Conservation (phyloP, 2,113 vertebrate genomes). For the Bos indicus region DNA sequence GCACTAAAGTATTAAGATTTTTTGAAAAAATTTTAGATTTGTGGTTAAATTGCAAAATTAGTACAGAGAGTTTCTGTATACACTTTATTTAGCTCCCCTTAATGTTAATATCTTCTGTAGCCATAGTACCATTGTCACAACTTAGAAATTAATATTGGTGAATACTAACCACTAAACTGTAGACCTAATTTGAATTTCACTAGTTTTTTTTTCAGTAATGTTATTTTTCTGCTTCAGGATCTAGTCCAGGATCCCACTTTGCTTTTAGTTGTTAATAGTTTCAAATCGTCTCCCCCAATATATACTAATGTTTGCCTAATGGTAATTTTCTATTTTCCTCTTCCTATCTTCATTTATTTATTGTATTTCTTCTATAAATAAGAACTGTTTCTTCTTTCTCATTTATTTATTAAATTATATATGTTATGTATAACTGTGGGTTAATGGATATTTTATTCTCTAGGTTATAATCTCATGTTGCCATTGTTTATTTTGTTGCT, state of each 20-base stretch:
- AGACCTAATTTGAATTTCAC: background rate
- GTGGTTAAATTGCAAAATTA: background rate
- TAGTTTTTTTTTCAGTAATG: background rate
- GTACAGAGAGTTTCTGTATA: background rate
- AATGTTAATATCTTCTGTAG: background rate
- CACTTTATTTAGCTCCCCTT: background rate
- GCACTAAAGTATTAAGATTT: background rate
- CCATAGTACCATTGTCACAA: background rate
- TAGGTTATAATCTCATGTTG: background rate
- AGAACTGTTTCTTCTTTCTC: background rate
- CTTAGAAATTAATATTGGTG: background rate
- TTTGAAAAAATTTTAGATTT: background rate
- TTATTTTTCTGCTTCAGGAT: background rate
- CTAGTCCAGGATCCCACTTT: background rate
- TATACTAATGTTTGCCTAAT: background rate
- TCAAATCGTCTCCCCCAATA: background rate
- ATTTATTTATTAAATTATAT: background rate
- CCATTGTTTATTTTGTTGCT: background rate
- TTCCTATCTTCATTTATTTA: background rate
- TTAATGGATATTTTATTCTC: background rate
- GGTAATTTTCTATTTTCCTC: background rate
- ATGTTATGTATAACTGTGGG: background rate
- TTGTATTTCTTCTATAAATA: background rate
- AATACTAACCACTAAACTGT: background rate
- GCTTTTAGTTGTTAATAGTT: background rate